Percentiles rank a stretch among this genome's conserved stretches.
These are phyloP conservation scores for Chrysina gloriosa DNA, from an alignment of 2,888 invertebrate genomes.

Conservation along the genomic window DNA sequence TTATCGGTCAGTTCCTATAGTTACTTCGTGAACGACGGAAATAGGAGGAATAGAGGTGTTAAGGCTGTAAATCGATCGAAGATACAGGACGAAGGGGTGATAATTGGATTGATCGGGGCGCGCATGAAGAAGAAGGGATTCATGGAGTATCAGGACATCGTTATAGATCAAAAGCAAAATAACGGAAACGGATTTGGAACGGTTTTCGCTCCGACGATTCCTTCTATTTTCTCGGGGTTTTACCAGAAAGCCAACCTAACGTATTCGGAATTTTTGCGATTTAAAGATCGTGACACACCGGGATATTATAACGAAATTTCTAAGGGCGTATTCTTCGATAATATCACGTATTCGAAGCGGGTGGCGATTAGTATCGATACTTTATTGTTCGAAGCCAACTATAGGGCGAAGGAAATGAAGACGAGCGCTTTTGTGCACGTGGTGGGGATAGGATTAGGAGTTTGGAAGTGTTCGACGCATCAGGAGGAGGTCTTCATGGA, in stretches of 20 bases:
- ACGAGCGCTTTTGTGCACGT: conserved; percentile 64
- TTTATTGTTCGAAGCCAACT: conserved; percentile 63
- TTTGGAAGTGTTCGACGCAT: conserved; percentile 53
- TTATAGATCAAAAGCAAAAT: conserved; percentile 52
- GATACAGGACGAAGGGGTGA: conserved; percentile 63
- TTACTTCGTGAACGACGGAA: conserved; percentile 72
- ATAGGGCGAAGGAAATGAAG: conserved; percentile 61
- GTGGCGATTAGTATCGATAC: conserved; percentile 61
- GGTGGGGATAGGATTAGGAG: conserved; percentile 57
- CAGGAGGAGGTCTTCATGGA: conserved; percentile 54
- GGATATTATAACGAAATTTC: conserved; percentile 42
- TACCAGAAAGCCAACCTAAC: conserved; percentile 31
- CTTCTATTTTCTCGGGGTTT: conserved; percentile 25
- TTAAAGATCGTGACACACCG: conserved; percentile 15
- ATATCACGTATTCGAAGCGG: conserved; percentile 62
- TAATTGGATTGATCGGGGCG: conserved; percentile 68
- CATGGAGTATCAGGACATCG: conserved; percentile 74
- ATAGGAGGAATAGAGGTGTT: conserved; percentile 67
- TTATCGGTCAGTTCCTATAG: conserved; percentile 71
- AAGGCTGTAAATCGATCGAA: conserved; percentile 63
- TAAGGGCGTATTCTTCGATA: conserved; percentile 58
- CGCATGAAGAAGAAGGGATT: conserved; percentile 67
- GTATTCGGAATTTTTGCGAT: conserved; percentile 33
- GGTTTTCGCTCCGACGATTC: conserved; percentile 13
- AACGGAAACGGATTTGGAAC: conserved; percentile 37